A percentile compares a stretch with the other conserved stretches of the same genome.
Conservation (phyloP, 2,797 vertebrate species). For the Alca torda region DNA sequence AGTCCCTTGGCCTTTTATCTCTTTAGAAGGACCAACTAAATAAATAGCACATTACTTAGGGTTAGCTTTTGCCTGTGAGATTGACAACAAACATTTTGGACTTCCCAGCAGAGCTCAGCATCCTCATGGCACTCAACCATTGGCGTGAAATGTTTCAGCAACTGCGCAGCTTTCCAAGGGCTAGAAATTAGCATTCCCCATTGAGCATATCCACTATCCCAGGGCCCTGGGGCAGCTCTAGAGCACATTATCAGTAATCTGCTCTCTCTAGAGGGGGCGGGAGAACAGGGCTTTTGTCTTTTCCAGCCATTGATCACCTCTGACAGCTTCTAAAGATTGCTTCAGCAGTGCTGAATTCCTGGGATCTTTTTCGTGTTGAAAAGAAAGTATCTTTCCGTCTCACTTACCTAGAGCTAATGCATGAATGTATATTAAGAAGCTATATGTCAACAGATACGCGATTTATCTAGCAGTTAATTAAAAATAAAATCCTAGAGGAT, state of each 20-base stretch:
- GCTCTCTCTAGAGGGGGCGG: neutral
- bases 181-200: neutral
- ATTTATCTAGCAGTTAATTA: slow-evolving; percentile 40
- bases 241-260: neutral
- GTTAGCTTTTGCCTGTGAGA: neutral
- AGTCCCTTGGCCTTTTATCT: neutral
- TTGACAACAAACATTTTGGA: neutral
- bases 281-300: neutral
- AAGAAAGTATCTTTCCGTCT: slow-evolving; percentile 17
- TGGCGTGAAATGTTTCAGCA: neutral
- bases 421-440: slow-evolving; percentile 4
- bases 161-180: neutral
- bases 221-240: neutral
- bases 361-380: neutral
- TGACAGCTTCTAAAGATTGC: slow-evolving; percentile 15
- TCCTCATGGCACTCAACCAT: neutral
- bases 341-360: neutral
- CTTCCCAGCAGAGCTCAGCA: neutral
- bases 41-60: neutral
- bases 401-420: neutral
- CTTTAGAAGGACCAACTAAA: neutral
- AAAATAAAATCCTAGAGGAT: slow-evolving; percentile 16
- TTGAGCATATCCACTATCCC: rapidly evolving
- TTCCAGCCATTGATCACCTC: neutral
- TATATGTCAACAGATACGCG: neutral